Conservation (phyloP, 1,140 invertebrate genomes). For the Brachionus calyciflorus region DNA sequence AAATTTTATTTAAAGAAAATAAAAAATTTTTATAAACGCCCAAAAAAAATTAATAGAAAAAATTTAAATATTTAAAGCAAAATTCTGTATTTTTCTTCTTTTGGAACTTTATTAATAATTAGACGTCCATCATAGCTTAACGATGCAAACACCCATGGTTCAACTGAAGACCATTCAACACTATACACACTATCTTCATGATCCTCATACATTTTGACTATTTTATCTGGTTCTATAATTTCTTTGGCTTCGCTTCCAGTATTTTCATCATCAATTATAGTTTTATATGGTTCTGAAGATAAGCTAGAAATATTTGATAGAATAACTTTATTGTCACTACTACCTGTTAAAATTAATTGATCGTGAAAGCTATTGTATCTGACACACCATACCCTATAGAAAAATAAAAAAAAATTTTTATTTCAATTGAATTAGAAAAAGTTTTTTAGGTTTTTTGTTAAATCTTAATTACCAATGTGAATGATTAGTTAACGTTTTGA, state of each 20-base stretch:
- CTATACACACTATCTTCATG: conserved; percentile 97
- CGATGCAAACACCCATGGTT: conserved; percentile 97
- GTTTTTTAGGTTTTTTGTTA: too few relatives aligned
- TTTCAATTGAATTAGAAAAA: conserved; percentile 3
- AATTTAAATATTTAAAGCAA: too few relatives aligned
- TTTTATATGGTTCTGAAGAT: conserved; percentile 73
- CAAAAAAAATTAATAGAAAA: too few relatives aligned
- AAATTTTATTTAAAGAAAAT: not conserved
- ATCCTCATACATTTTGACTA: conserved; percentile 83
- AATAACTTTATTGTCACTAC: conserved; percentile 86
- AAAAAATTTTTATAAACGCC: not conserved
- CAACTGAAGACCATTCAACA: conserved; percentile 89
- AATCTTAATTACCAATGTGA: conserved; percentile 78
- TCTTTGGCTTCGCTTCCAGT: not conserved
- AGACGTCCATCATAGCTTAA: conserved; percentile 91
- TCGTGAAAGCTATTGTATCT: conserved; percentile 94
- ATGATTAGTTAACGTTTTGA: conserved; percentile 80
- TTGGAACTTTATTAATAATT: conserved; percentile 84
- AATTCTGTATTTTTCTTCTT: conserved; percentile 63
- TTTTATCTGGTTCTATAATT: conserved; percentile 67
- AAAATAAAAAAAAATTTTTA: conserved; percentile 44
- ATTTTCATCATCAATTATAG: conserved; percentile 47
- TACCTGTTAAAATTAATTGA: conserved; percentile 87
- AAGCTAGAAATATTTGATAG: conserved; percentile 80
- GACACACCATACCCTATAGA: conserved; percentile 79